Base-by-base conservation (phyloP, 2,888 invertebrate species). In the Ypsolopha sequella region DNA sequence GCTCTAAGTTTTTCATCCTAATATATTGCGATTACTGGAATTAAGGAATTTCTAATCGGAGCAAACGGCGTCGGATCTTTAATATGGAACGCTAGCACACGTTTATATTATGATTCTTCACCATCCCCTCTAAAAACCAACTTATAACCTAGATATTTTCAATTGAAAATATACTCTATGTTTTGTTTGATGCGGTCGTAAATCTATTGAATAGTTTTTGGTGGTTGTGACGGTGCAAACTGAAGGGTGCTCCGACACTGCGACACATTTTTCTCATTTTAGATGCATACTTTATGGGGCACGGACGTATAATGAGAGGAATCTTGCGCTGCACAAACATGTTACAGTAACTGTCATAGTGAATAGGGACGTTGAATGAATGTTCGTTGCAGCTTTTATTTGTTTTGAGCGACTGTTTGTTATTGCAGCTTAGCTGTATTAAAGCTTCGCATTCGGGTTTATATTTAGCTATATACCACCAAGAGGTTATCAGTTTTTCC, bases 241-340 rank as follows among this genome's bases (percentile, higher is more conserved):
- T 24, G 24, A 24, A 24, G 4, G 10, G 52, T 47, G 53, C 51
- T 51, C 41, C 7, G 69, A 73, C 69, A 69, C 69, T 74, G 80
- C 75, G 75, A 80, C 78, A 82, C 73, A 81, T 82, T 82, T 82
- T 84, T 84, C 82, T 81, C 79, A 78, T 84, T 80, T 79, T 74
- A 70, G 70, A 77, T 84, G 84, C 81, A 84, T 85, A 82, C 80
- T 82, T 84, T 80, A 84, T 80, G 73, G 70, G 70, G 70, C 71
- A 73, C 71, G 76, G 70, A 73, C 69, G 70, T 70, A 71, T 81
- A 82, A 82, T 81, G 81, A 79, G 77, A 77, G 75, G 69, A 77
- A 71, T 75, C 73, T 74, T 50, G 63, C 68, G 64, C 63, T 61
- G 69, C 66, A 73, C 73, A 76, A 76, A 81, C 74, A 79, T 77